A percentile compares a stretch with the other conserved stretches of the same genome.
Conservation (phyloP, 37 sponge, comb jelly and placozoan species). For the Mnemiopsis leidyi region DNA sequence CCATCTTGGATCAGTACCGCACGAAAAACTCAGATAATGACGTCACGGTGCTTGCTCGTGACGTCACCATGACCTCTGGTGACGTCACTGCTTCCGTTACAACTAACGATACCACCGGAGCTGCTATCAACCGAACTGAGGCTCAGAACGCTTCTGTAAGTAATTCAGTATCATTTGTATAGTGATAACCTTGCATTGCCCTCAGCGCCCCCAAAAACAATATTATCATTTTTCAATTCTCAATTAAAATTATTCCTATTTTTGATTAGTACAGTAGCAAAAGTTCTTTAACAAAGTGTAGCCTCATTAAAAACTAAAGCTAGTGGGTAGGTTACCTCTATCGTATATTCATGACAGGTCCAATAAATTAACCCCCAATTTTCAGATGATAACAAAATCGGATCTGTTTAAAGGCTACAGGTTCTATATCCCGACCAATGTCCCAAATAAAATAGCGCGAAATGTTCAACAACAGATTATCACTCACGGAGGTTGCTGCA, state of each 20-base stretch:
- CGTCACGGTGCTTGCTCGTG: neutral
- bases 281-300: too few relatives aligned
- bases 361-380: too few relatives aligned
- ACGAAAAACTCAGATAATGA: neutral
- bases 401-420: constrained; percentile 50
- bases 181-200: too few relatives aligned
- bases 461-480: constrained; percentile 51
- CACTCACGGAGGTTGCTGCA: constrained; percentile 23
- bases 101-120: neutral
- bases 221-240: too few relatives aligned
- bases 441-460: neutral
- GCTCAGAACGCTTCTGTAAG: neutral
- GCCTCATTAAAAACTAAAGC: too few relatives aligned
- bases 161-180: too few relatives aligned
- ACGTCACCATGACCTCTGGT: constrained; percentile 3
- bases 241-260: too few relatives aligned
- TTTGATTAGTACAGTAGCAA: too few relatives aligned
- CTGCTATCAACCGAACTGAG: neutral
- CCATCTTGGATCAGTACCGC: constrained; percentile 24
- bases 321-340: too few relatives aligned
- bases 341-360: too few relatives aligned
- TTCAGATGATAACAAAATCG: constrained; percentile 50
- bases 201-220: too few relatives aligned
- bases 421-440: neutral
- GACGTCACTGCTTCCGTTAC: neutral